These are phyloP conservation scores for Poeciliopsis infans DNA, from an alignment of 2,797 vertebrate genomes.

Conservation along the genomic window DNA sequence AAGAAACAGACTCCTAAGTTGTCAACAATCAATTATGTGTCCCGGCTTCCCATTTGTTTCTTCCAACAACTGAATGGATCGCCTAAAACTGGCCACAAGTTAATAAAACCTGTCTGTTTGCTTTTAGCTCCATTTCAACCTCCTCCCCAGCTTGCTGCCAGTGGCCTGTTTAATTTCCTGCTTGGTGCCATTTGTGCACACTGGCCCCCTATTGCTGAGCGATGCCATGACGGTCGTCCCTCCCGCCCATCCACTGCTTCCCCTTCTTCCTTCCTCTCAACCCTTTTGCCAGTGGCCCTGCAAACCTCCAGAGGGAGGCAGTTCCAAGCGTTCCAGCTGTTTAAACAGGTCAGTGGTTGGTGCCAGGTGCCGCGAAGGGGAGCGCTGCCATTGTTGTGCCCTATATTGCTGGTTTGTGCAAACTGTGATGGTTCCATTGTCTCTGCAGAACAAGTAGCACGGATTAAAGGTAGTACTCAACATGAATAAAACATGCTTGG, in stretches of 20 bases:
- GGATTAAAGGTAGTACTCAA: constrained; percentile 22
- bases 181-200: constrained; percentile 62
- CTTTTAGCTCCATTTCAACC: constrained; percentile 48
- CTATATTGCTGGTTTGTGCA: constrained; percentile 52
- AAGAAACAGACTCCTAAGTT: constrained; percentile 43
- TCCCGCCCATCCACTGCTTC: constrained; percentile 19
- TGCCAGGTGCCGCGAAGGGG: constrained; percentile 46
- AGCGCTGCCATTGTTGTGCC: constrained; percentile 56
- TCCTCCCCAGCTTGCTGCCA: constrained; percentile 53
- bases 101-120: constrained; percentile 45
- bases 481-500: background rate
- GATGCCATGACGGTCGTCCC: constrained; percentile 22
- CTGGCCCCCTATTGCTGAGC: constrained; percentile 52
- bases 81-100: constrained; percentile 20
- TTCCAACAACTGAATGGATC: constrained; percentile 17
- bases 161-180: constrained; percentile 62
- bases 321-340: constrained; percentile 75
- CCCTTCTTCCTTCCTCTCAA: constrained; percentile 58
- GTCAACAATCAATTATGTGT: constrained; percentile 37
- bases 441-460: constrained; percentile 15
- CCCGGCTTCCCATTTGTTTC: constrained; percentile 29
- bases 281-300: constrained; percentile 58
- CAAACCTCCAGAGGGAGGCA: constrained; percentile 67
- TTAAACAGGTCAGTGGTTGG: constrained; percentile 75
- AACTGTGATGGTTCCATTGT: constrained; percentile 29